Conservation (phyloP, 2,113 vertebrate species). For the Perca schrenkii region DNA sequence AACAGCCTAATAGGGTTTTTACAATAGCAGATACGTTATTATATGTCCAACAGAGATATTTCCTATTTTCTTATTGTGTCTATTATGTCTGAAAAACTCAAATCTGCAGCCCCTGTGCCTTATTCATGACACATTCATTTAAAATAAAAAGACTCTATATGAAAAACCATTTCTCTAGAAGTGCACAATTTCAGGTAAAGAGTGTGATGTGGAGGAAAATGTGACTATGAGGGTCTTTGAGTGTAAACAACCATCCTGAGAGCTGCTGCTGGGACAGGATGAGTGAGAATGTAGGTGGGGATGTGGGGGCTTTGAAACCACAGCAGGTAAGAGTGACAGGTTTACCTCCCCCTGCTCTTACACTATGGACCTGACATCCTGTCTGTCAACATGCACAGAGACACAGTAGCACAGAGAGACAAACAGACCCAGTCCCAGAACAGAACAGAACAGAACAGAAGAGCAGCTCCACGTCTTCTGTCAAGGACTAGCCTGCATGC, state of each 20-base stretch:
- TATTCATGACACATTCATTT: neutral
- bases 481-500: constrained; percentile 3
- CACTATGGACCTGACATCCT: constrained; percentile 83
- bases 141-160: neutral
- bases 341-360: constrained; percentile 56
- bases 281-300: constrained; percentile 78
- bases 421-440: constrained; percentile 20
- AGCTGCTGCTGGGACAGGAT: constrained; percentile 76
- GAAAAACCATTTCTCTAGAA: constrained; percentile 28
- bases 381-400: constrained; percentile 66
- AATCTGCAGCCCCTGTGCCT: neutral
- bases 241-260: constrained; percentile 65
- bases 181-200: constrained; percentile 47
- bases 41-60: neutral
- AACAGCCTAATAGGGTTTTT: neutral
- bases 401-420: constrained; percentile 37
- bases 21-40: neutral
- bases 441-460: constrained; percentile 15
- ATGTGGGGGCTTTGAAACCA: constrained; percentile 84
- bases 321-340: constrained; percentile 76
- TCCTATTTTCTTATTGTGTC: neutral
- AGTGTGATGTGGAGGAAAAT: constrained; percentile 73
- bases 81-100: neutral
- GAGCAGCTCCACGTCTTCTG: constrained; percentile 19
- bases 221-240: constrained; percentile 67